Conservation (phyloP, 92 coral and sea anemone genomes). For the Micromussa lordhowensis region DNA sequence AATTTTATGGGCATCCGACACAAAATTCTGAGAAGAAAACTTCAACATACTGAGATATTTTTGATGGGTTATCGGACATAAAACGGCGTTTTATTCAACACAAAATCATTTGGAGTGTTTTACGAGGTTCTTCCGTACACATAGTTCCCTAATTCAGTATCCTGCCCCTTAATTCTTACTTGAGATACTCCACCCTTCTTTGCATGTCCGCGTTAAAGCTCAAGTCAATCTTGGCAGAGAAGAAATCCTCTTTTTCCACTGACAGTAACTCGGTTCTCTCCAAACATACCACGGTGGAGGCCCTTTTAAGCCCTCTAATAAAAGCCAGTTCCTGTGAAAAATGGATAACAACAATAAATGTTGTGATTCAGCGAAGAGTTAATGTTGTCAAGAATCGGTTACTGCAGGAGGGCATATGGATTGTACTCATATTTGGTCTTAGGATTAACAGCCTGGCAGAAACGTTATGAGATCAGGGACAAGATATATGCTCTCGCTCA, state of each 20-base stretch:
- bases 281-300: conserved; percentile 92
- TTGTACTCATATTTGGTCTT: too few relatives aligned
- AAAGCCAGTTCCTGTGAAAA: conserved; percentile 87
- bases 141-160: background rate
- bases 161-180: conserved; percentile 61
- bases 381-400: too few relatives aligned
- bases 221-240: conserved; percentile 77
- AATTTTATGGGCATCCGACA: too few relatives aligned
- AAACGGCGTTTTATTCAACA: too few relatives aligned
- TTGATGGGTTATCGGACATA: too few relatives aligned
- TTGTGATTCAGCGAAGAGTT: background rate
- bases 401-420: too few relatives aligned
- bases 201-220: conserved; percentile 80
- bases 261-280: conserved; percentile 87
- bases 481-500: too few relatives aligned
- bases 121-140: background rate
- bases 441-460: too few relatives aligned
- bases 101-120: background rate
- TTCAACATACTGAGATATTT: too few relatives aligned
- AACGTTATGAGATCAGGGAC: too few relatives aligned
- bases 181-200: conserved; percentile 77
- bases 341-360: background rate
- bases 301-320: conserved; percentile 73
- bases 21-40: too few relatives aligned
- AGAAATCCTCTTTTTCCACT: conserved; percentile 88